These are phyloP conservation scores for Augochlorella aurata DNA, from an alignment of 2,888 invertebrate species.

Conservation along the genomic window DNA sequence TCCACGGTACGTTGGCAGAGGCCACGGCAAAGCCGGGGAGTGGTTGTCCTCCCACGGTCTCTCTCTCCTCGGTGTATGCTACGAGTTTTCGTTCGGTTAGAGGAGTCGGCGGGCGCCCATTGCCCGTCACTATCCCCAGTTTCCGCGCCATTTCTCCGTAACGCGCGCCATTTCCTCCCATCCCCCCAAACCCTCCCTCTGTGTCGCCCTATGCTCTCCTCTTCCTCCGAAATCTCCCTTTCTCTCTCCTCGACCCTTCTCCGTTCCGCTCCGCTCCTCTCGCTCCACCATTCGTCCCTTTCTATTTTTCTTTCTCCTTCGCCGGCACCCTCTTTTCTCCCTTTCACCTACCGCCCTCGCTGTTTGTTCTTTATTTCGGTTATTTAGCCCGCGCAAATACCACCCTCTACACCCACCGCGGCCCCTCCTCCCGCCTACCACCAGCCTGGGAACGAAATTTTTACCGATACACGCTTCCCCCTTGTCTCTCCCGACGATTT, in stretches of 20 bases:
- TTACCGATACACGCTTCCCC: conserved; percentile 4
- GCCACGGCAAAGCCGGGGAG: conserved; percentile 55
- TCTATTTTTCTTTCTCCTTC: conserved; percentile 53
- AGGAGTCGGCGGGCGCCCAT: conserved; percentile 74
- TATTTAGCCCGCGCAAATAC: conserved; percentile 81
- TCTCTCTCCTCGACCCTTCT: background rate
- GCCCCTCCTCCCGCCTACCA: conserved; percentile 47
- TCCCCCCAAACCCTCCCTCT: conserved; percentile 69
- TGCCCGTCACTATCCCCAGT: conserved; percentile 81
- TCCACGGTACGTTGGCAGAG: conserved; percentile 56
- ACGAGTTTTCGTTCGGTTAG: conserved; percentile 72
- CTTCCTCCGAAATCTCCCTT: conserved; percentile 43
- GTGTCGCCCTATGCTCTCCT: conserved; percentile 17
- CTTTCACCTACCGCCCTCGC: conserved; percentile 55
- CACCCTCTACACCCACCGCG: conserved; percentile 72
- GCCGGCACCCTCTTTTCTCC: conserved; percentile 50
- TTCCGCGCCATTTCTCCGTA: conserved; percentile 82
- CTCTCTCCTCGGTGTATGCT: conserved; percentile 55
- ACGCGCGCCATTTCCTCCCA: conserved; percentile 81
- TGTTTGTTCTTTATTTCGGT: conserved; percentile 81
- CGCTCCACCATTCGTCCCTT: conserved; percentile 66
- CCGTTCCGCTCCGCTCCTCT: conserved; percentile 72
- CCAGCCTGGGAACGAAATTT: conserved; percentile 43
- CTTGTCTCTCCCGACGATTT: background rate
- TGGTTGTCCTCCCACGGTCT: conserved; percentile 76